These are phyloP conservation scores for Nomada fabriciana DNA, from an alignment of 2,888 invertebrate species.

Conservation along the genomic window DNA sequence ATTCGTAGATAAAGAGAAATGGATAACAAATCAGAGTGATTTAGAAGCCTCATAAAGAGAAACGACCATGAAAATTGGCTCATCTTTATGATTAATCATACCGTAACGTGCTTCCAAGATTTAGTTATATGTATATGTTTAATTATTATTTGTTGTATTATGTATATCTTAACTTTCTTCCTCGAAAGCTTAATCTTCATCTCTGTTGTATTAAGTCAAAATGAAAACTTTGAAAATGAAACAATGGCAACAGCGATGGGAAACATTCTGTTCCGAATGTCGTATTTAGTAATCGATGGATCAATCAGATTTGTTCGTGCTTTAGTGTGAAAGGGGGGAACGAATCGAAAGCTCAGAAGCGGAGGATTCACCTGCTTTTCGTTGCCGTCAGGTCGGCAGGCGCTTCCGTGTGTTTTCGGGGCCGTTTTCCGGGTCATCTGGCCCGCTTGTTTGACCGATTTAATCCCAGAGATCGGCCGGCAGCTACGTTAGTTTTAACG, in stretches of 20 bases:
- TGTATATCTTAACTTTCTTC: no score
- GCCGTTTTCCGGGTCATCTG: conserved; percentile 29
- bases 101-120: no score
- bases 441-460: conserved; percentile 34
- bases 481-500: conserved; percentile 64
- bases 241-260: background rate
- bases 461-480: conserved; percentile 43
- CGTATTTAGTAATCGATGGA: background rate
- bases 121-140: no score
- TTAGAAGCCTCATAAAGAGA: no score
- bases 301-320: conserved; percentile 3
- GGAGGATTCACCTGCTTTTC: conserved; percentile 10
- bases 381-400: conserved; percentile 14
- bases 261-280: background rate
- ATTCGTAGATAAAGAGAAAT: no score
- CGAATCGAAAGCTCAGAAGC: background rate
- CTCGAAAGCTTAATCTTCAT: no score
- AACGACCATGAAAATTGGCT: no score
- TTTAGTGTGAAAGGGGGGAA: background rate
- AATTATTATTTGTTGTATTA: no score
- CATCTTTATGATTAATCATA: no score
- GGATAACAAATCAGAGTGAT: no score
- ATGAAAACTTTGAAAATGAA: background rate
- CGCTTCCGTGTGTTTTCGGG: conserved; percentile 44
- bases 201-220: no score